Percentiles rank a stretch among this genome's conserved stretches.
Evolutionary conservation across 2,797 vertebrate species (phyloP).

Genomic region (Galagoides demidoff): DNA sequence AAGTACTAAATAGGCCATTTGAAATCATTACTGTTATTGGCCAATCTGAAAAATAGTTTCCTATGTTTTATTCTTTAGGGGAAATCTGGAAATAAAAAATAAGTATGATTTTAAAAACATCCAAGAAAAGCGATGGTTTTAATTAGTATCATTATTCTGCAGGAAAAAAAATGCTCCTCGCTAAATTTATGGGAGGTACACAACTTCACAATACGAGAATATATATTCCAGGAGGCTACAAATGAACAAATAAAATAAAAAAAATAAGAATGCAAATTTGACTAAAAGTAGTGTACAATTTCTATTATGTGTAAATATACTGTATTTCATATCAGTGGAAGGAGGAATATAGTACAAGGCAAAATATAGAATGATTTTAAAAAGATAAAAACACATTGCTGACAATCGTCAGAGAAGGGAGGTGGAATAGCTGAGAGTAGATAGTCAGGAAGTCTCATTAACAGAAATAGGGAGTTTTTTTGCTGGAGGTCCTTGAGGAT

Average conservation of each 20-base stretch:
- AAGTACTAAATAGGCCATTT: conserved; percentile 18
- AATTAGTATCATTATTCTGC: conserved; percentile 43
- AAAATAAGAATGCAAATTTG: background rate
- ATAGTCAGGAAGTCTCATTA: background rate
- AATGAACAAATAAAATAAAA: background rate
- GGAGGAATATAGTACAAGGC: background rate
- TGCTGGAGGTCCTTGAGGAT: background rate
- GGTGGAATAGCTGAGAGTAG: background rate
- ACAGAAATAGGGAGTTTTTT: background rate
- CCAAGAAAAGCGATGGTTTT: conserved; percentile 51
- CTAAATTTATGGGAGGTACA: background rate
- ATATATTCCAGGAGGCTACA: background rate
- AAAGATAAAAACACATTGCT: background rate
- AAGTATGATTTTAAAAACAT: conserved; percentile 61
- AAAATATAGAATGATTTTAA: background rate
- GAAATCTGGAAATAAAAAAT: conserved; percentile 66
- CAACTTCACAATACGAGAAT: background rate
- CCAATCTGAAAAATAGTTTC: conserved; percentile 65
- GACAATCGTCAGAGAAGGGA: background rate
- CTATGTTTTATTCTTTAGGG: conserved; percentile 54
- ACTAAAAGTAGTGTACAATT: background rate
- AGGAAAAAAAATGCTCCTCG: conserved; percentile 14
- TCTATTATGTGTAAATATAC: background rate
- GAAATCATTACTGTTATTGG: conserved; percentile 61
- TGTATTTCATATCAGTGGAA: background rate